Evolutionary conservation across 2,113 vertebrate species (phyloP).

Genomic region (Lepus americanus): DNA sequence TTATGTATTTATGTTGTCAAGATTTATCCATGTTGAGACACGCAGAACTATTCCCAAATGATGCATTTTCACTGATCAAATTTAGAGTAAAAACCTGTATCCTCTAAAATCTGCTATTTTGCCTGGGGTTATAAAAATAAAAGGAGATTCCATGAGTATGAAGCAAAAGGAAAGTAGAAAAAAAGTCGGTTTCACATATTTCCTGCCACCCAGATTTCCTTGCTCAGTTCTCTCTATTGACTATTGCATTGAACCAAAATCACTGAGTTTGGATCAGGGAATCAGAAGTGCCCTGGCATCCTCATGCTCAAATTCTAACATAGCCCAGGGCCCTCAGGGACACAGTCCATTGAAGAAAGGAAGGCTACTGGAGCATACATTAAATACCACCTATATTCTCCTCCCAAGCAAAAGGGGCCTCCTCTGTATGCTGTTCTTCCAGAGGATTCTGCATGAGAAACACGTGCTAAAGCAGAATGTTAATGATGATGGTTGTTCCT

Average conservation of each 20-base stretch:
- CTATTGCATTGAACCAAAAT: background rate
- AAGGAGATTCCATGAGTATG: background rate
- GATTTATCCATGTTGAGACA: background rate
- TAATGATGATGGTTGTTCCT: background rate
- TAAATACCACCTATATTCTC: background rate
- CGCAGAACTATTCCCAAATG: background rate
- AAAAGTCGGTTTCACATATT: background rate
- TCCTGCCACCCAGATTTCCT: too few species aligned
- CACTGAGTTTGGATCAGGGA: background rate
- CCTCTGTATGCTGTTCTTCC: background rate
- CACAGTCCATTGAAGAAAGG: too few species aligned
- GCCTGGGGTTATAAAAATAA: constrained; percentile 28
- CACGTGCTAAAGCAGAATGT: background rate
- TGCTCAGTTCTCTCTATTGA: background rate
- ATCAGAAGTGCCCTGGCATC: background rate
- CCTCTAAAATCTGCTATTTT: constrained; percentile 12
- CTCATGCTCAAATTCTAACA: background rate
- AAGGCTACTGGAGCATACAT: fast-evolving
- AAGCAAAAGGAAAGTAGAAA: background rate
- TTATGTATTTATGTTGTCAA: background rate
- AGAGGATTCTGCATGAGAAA: background rate
- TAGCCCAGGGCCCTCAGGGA: too few species aligned
- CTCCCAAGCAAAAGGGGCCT: background rate
- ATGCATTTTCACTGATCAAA: constrained; percentile 2
- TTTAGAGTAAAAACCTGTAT: constrained; percentile 24